Base-by-base conservation (phyloP, 2,888 invertebrate genomes). In the Prionchulus punctatus region DNA sequence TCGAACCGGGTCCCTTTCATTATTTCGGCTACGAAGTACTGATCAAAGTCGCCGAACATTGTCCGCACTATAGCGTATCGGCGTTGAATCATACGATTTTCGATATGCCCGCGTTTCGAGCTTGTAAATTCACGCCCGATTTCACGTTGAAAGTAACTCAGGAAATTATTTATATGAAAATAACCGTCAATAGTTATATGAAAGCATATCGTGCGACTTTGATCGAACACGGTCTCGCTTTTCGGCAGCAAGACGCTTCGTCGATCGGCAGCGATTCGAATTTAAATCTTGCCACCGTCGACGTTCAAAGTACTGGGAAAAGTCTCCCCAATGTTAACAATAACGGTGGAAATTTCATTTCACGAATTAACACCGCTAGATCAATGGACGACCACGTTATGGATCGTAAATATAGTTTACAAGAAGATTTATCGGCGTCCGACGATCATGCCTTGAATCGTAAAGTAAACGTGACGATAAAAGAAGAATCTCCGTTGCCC, bases 1-100 rank as follows among this genome's bases (percentile, higher is more conserved):
- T 94, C 73, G 92, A 94, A 70, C 86, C 88, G 58, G 96, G 96
- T 0, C 91, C 96, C 26, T 98, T 98, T 77, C 88, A 89, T 0
- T 90, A 85, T 75, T 98, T 94, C 73, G 88, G 88, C 1, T 82
- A 77, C 77, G 72, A 53, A 31, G 60, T 66, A 28, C 47, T 45
- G 7, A 23, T 7, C 4, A 45, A 12, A 23, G 23, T 45, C 7
- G 7, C 23, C n/a, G 23, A 7, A 21, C 15, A 12, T 7, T 12
- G 4, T 7, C 47, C 47, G 7, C 47, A 23, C 7, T 21, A 21
- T 45, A 21, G n/a, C 23, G 23, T 12, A 7, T 21, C 47, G n/a
- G 7, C 15, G 7, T 36, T 36, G 36, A 18, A 36, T n/a, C n/a
- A n/a, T n/a, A n/a, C n/a, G n/a, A n/a, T n/a, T n/a, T n/a, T n/a